Percentiles rank a stretch among this genome's conserved stretches.
Conservation (phyloP, 2,888 invertebrate species). For the Cetonia aurata region DNA sequence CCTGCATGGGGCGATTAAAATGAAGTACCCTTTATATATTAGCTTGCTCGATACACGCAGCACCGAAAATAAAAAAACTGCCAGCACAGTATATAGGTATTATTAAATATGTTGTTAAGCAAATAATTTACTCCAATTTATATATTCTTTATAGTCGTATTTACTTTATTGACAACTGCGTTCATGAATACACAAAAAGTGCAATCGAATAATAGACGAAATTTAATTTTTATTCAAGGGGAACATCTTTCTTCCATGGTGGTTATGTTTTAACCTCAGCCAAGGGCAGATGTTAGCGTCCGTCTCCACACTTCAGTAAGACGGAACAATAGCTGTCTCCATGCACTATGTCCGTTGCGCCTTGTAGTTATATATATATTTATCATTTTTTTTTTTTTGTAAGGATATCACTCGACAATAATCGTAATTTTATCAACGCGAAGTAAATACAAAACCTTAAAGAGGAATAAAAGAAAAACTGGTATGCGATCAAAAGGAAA, state of each 20-base stretch:
- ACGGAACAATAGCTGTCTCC: conserved; percentile 64
- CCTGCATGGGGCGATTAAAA: too few species aligned
- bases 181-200: not conserved
- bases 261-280: conserved; percentile 48
- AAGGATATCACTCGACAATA: conserved; percentile 61
- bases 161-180: too few species aligned
- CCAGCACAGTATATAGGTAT: too few species aligned
- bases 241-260: conserved; percentile 37
- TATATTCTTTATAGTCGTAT: too few species aligned
- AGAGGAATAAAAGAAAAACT: too few species aligned
- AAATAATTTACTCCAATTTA: not conserved
- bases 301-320: conserved; percentile 66
- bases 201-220: not conserved
- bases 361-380: conserved; percentile 57
- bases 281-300: conserved; percentile 63
- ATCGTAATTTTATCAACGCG: conserved; percentile 25
- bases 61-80: too few species aligned
- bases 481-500: not conserved
- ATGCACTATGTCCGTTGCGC: conserved; percentile 64
- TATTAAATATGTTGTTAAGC: not conserved
- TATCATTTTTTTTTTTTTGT: conserved; percentile 51
- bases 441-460: not conserved
- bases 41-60: too few species aligned
- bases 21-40: too few species aligned
- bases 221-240: conserved; percentile 21